phyloP scores from a whole-genome alignment of 2,888 invertebrate genomes.

The Diachrysia chrysitis region DNA sequence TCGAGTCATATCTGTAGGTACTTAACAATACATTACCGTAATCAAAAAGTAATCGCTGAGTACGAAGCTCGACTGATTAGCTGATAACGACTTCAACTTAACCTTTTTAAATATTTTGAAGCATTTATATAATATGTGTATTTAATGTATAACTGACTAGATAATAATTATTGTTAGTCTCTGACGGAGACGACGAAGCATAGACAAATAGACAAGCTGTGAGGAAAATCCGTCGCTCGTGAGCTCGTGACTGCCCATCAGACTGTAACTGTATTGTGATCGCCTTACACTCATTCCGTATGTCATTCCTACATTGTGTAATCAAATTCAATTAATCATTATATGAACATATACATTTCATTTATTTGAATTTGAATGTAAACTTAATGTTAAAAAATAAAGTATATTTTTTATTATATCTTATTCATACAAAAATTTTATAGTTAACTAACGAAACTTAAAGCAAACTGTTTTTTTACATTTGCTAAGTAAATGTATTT shows the following conservation, averaged over 20 bases:
- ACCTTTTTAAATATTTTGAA: slow-evolving; percentile 55
- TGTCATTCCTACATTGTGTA: slow-evolving; percentile 70
- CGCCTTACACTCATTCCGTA: slow-evolving; percentile 65
- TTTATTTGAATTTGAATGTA: slow-evolving; percentile 24
- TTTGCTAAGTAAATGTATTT: slow-evolving; percentile 29
- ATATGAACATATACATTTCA: slow-evolving; percentile 57
- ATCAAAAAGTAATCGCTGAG: slow-evolving; percentile 30
- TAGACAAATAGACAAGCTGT: slow-evolving; percentile 45
- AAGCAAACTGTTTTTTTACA: slow-evolving; percentile 23
- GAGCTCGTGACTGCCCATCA: slow-evolving; percentile 3
- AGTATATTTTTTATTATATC: slow-evolving; percentile 44
- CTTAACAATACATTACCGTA: slow-evolving; percentile 35
- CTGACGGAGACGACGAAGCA: slow-evolving; percentile 50
- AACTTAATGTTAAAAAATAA: slow-evolving; percentile 29
- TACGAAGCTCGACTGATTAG: slow-evolving; percentile 66
- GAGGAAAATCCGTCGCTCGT: neutral
- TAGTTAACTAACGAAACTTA: neutral
- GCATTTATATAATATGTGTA: slow-evolving; percentile 59
- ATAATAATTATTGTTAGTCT: slow-evolving; percentile 49
- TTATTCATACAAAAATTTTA: slow-evolving; percentile 27
- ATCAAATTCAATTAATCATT: slow-evolving; percentile 61
- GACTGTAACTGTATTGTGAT: slow-evolving; percentile 38
- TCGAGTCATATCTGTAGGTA: slow-evolving; percentile 64
- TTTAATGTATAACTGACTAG: slow-evolving; percentile 39
- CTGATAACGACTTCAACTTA: slow-evolving; percentile 53